Conservation (phyloP, 2,888 invertebrate species). For the Rhingia rostrata region DNA sequence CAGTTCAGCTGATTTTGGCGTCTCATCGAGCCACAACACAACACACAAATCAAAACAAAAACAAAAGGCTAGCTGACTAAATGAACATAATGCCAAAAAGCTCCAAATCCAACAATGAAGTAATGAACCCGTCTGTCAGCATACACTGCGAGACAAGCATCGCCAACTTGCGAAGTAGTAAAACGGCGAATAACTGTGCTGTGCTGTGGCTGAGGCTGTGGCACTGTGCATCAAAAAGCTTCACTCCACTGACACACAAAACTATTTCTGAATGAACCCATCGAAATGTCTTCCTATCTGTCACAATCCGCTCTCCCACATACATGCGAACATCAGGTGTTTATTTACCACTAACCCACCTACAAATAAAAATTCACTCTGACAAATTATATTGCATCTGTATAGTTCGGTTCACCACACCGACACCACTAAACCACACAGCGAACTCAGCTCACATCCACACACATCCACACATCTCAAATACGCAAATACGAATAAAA, state of each 20-base stretch:
- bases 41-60: conserved; percentile 28
- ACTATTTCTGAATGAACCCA: conserved; percentile 54
- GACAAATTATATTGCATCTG: background rate
- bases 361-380: conserved; percentile 4
- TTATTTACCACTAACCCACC: conserved; percentile 42
- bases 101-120: conserved; percentile 16
- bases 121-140: conserved; percentile 7
- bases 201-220: too few relatives aligned
- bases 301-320: conserved; percentile 34
- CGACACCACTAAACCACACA: conserved; percentile 5
- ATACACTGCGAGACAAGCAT: background rate
- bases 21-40: conserved; percentile 5
- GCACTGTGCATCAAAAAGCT: conserved; percentile 47
- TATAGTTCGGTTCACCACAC: background rate
- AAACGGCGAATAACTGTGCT: conserved; percentile 33
- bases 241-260: conserved; percentile 72
- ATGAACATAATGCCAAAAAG: conserved; percentile 38
- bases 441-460: conserved; percentile 3
- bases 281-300: conserved; percentile 17
- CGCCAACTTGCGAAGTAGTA: background rate
- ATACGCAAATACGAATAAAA: conserved; percentile 12
- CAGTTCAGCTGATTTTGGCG: conserved; percentile 50
- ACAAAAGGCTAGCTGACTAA: background rate
- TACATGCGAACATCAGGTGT: conserved; percentile 15
- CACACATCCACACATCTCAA: conserved; percentile 18